phyloP scores from a whole-genome alignment of 2,113 vertebrate genomes.

The Odontesthes bonariensis region DNA sequence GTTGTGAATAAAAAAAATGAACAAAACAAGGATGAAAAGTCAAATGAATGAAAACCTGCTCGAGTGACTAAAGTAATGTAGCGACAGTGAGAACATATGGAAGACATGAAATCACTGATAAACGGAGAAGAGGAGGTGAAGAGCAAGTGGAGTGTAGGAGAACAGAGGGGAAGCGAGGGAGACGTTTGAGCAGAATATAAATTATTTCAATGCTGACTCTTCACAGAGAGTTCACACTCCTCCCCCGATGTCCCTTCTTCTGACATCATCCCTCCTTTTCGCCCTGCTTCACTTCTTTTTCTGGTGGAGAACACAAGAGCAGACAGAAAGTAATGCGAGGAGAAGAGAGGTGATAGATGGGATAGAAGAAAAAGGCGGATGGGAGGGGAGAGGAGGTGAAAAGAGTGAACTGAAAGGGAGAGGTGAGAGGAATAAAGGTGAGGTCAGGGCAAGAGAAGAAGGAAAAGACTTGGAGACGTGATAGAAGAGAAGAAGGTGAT shows the following conservation, averaged over 20 bases:
- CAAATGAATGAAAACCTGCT: background rate
- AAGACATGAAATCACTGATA: background rate
- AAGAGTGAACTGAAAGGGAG: constrained; percentile 35
- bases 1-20: background rate
- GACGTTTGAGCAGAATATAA: constrained; percentile 57
- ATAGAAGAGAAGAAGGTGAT: background rate
- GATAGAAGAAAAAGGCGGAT: background rate
- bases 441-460: constrained; percentile 21
- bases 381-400: constrained; percentile 31
- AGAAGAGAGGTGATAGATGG: constrained; percentile 15
- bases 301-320: constrained; percentile 42
- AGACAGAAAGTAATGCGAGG: constrained; percentile 20
- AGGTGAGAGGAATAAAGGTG: constrained; percentile 36
- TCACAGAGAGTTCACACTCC: constrained; percentile 58
- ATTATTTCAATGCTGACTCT: constrained; percentile 71
- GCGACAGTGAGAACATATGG: background rate
- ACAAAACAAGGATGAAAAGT: background rate
- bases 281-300: constrained; percentile 22
- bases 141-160: constrained; percentile 24
- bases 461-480: background rate
- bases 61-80: background rate
- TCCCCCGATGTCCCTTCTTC: constrained; percentile 27
- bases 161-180: constrained; percentile 24
- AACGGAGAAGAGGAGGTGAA: constrained; percentile 8
- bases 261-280: constrained; percentile 32